Base-by-base conservation (phyloP, 2,888 invertebrate genomes). In the Hemaris fuciformis region DNA sequence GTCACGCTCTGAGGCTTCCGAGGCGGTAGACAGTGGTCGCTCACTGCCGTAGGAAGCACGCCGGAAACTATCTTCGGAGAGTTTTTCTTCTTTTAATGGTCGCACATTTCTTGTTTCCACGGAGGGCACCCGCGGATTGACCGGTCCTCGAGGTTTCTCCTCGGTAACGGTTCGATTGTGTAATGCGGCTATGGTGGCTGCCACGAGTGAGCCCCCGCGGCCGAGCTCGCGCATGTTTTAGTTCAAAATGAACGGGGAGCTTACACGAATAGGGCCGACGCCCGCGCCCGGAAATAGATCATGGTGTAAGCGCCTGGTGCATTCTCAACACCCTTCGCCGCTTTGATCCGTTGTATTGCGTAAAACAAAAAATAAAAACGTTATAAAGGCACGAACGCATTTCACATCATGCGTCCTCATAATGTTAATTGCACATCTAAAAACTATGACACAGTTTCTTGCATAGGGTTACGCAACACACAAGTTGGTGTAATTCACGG, bases 191-290 rank as follows among this genome's bases (percentile, higher is more conserved):
- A 89, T 90, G 81, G 90, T 89, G 80, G 94, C 94, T 65, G 95
- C 94, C 66, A 95, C 95, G 69, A 94, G 89, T 79, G 94, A 92
- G 83, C 93, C 93, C 83, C 88, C 91, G 81, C 93, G 91, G 86
- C 92, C 88, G 87, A 88, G 84, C 89, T 93, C 93, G 75, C 92
- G 91, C 91, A 92, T 92, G 89, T 89, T 90, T 86, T 88, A 85
- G 78, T 87, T 83, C 85, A 84, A 87, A 93, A 91, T 90, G 89
- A 91, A 81, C 87, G 74, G 71, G 74, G 72, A 84, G 85, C 83
- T 84, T 84, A 83, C 80, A 82, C 82, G 84, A 84, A 83, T 85
- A 89, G 85, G 84, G 85, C 84, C 84, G 87, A 85, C 89, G 89
- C 83, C 80, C 85, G 89, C 82, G 87, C 85, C 87, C 91, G 88